Evolutionary conservation across 2,888 invertebrate genomes (phyloP).

Genomic region (Zygothrica quintamaculata): DNA sequence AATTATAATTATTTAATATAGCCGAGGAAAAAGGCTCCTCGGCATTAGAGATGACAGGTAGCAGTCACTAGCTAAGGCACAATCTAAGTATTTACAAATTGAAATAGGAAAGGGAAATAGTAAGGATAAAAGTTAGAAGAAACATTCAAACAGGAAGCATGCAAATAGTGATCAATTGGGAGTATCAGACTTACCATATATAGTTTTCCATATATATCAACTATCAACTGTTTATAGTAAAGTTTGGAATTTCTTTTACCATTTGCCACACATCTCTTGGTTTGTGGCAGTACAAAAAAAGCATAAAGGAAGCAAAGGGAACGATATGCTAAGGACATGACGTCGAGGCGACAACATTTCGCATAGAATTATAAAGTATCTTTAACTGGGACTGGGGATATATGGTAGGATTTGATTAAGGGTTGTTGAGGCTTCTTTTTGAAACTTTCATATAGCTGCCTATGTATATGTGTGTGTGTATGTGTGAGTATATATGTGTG

Average conservation of each 20-base stretch:
- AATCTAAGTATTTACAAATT: constrained; percentile 5
- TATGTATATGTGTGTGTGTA: constrained; percentile 1
- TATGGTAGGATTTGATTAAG: constrained; percentile 7
- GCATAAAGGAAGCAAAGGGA: constrained; percentile 11
- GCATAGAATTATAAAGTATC: constrained; percentile 75
- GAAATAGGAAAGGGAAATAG: too few species aligned
- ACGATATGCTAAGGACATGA: constrained; percentile 57
- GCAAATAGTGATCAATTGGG: too few species aligned
- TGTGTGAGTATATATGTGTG: too few species aligned
- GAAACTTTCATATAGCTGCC: constrained; percentile 58
- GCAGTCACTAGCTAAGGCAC: constrained; percentile 28
- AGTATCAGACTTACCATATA: too few species aligned
- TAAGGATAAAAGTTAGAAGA: background rate
- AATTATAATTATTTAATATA: constrained; percentile 79
- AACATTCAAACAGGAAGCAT: too few species aligned
- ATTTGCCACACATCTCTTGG: constrained; percentile 20
- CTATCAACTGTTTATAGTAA: too few species aligned
- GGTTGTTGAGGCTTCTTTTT: constrained; percentile 44
- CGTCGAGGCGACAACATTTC: constrained; percentile 40
- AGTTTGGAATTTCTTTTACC: too few species aligned
- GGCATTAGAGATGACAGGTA: constrained; percentile 36
- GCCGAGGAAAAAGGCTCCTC: constrained; percentile 49
- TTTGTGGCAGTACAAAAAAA: constrained; percentile 18
- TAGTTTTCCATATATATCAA: too few species aligned
- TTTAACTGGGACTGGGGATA: constrained; percentile 43